Evolutionary conservation across 2,113 vertebrate genomes (phyloP), one percentile per base, ranked within the genome.

Genomic region (Sebastes schlegelii): DNA sequence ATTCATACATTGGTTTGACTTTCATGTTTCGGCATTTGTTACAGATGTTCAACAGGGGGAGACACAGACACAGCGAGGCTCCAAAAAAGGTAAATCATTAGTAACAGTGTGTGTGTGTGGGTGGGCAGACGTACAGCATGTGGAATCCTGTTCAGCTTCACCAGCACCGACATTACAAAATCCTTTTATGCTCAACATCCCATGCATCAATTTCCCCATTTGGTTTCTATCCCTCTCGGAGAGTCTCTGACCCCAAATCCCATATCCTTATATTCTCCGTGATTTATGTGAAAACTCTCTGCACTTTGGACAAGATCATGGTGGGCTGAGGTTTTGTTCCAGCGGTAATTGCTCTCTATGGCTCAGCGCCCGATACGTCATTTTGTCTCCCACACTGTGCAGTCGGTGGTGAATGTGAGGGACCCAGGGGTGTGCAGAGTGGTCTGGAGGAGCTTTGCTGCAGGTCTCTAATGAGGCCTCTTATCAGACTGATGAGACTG

Each of bases 41-140:
- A 5, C 91, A 96, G 95, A 95, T 87, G 94, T 96, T 88, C 86
- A 94, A 88, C 92, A 92, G 82, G 95, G 92, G 64, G 95, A 95
- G 48, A 88, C 89, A 13, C 89, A 92, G 83, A 92, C 90, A 69
- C 91, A 94, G 84, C 91, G 92, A 82, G 89, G 87, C 62, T 88
- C 92, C 78, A 88, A 91, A 82, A 95, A 95, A 95, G 95, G 95
- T 95, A 92, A 92, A 75, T 55, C 61, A 73, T 77, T 57, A 19
- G 12, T 3, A 62, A n/a, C 26, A 5, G 21, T 57, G 66, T 76
- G 45, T 34, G 52, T 19, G 62, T 21, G 12, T 45, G 62, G 61
- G 64, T 16, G 52, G 46, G 65, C 42, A 74, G 19, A 71, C 43
- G 49, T 40, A 63, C 23, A 78, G 67, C 70, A 45, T 85, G 72